These are phyloP conservation scores for Rhynchonema sp. DNA, from an alignment of 2,888 invertebrate species.

Conservation along the genomic window DNA sequence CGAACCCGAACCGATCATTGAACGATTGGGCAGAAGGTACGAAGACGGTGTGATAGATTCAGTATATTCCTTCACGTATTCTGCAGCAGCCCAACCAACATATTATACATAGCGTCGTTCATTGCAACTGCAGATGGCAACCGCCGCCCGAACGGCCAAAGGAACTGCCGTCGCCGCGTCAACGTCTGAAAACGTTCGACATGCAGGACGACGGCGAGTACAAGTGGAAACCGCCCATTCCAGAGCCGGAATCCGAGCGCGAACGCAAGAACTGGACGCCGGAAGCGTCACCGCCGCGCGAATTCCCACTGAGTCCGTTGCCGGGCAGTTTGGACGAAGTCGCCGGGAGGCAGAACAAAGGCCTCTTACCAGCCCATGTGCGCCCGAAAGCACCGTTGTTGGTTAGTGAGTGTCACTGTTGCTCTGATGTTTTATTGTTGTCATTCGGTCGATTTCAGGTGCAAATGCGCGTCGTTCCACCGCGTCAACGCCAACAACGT, in stretches of 20 bases:
- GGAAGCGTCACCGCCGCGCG: background rate
- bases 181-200: background rate
- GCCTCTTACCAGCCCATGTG: background rate
- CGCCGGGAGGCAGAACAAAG: background rate
- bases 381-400: too few relatives aligned
- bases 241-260: slow-evolving; percentile 20
- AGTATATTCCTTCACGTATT: too few relatives aligned
- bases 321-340: background rate
- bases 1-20: slow-evolving; percentile 10
- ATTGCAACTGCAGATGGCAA: too few relatives aligned
- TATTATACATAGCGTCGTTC: too few relatives aligned
- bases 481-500: background rate
- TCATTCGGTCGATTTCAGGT: background rate
- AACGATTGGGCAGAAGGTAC: background rate
- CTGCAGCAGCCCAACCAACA: too few relatives aligned
- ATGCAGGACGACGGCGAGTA: slow-evolving; percentile 17
- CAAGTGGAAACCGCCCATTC: slow-evolving; percentile 21
- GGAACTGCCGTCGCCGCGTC: background rate
- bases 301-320: background rate
- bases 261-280: slow-evolving; percentile 27
- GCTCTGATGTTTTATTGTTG: background rate
- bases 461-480: background rate
- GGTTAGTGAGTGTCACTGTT: too few relatives aligned
- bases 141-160: slow-evolving; percentile 25
- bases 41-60: too few relatives aligned